Conservation (phyloP, 2,113 vertebrate genomes). For the Strix uralensis region DNA sequence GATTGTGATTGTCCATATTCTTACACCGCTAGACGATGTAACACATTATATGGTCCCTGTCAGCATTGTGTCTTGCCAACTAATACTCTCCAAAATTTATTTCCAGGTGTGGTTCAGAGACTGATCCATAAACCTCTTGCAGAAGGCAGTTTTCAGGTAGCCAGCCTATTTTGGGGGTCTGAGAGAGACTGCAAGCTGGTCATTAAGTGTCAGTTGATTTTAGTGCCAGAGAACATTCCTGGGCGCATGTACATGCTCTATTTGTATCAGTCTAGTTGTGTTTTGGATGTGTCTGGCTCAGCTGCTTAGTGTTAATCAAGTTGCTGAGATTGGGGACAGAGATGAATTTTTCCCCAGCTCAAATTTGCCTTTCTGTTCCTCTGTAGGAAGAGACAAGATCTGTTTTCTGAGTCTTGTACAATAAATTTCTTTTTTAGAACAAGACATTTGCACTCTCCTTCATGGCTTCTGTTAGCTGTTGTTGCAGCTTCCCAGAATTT, state of each 20-base stretch:
- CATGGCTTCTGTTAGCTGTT: background rate
- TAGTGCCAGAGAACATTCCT: slow-evolving; percentile 32
- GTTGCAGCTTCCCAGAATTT: background rate
- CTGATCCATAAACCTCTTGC: background rate
- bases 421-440: background rate
- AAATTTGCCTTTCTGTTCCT: background rate
- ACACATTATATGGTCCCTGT: background rate
- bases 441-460: background rate
- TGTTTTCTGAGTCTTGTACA: background rate
- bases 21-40: background rate
- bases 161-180: background rate
- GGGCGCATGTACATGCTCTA: background rate
- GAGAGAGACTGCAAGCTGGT: background rate
- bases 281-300: slow-evolving; percentile 29
- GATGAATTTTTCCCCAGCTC: background rate
- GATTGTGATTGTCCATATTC: background rate
- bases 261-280: slow-evolving; percentile 7
- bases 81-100: background rate
- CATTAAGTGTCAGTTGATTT: background rate
- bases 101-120: background rate
- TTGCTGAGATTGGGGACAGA: background rate
- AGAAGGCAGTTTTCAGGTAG: slow-evolving; percentile 9
- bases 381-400: background rate
- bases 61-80: background rate
- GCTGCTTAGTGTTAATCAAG: background rate